Conservation (phyloP, 2,797 vertebrate species). For the Microhierax caerulescens region DNA sequence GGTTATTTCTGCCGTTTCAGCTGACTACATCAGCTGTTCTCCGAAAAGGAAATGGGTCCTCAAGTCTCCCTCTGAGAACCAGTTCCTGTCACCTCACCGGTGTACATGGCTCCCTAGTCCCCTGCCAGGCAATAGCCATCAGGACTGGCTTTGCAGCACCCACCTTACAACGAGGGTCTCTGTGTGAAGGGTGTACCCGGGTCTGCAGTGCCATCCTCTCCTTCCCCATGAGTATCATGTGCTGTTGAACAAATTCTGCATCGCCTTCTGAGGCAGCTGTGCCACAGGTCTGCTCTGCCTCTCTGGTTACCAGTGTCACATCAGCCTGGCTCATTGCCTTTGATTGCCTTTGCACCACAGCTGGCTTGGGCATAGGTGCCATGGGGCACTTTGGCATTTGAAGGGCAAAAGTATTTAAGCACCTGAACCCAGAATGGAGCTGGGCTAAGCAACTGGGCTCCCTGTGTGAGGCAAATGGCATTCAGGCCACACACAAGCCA, state of each 20-base stretch:
- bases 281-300: not conserved
- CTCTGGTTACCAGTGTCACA: not conserved
- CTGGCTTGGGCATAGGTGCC: not conserved
- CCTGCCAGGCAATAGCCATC: not conserved
- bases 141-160: not conserved
- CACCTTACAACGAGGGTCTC: accelerated
- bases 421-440: not conserved
- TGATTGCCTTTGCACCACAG: not conserved
- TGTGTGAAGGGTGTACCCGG: accelerated
- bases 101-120: not conserved
- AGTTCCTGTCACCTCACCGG: not conserved
- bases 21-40: not conserved
- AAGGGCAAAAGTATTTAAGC: not conserved
- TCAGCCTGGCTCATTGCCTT: not conserved
- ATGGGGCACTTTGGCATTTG: not conserved
- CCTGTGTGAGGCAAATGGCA: not conserved
- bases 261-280: not conserved
- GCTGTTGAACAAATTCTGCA: not conserved
- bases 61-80: not conserved
- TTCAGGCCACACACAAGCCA: not conserved
- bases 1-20: not conserved
- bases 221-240: not conserved
- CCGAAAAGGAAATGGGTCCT: not conserved
- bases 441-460: not conserved
- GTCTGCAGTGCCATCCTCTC: not conserved